Conservation (phyloP, 2,113 vertebrate genomes). For the Psilopogon haemacephalus region DNA sequence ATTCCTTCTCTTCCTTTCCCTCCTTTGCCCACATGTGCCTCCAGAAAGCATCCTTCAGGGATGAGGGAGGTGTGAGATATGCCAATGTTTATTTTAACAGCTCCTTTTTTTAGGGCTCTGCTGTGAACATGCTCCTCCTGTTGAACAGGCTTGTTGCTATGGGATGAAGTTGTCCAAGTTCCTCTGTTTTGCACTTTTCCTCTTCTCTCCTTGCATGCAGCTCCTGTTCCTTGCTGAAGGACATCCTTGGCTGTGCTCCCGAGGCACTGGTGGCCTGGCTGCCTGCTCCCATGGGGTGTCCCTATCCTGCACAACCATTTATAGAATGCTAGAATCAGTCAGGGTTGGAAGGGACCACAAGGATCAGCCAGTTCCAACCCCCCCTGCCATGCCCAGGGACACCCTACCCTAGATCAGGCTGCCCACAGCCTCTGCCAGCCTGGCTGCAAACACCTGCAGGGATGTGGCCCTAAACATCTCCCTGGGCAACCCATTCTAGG, state of each 20-base stretch:
- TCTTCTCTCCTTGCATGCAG: background rate
- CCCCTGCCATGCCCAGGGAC: too few relatives aligned
- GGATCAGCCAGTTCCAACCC: too few relatives aligned
- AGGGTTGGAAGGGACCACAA: too few relatives aligned
- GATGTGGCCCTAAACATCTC: too few relatives aligned
- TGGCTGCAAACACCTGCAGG: too few relatives aligned
- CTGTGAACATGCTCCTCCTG: slow-evolving; percentile 50
- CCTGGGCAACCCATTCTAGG: too few relatives aligned
- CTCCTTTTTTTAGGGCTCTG: slow-evolving; percentile 66
- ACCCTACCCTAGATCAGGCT: too few relatives aligned
- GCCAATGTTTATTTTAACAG: slow-evolving; percentile 68
- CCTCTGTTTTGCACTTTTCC: background rate
- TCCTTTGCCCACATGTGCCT: background rate
- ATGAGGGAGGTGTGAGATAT: slow-evolving; percentile 62
- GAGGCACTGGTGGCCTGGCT: accelerated
- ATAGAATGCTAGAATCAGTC: too few relatives aligned
- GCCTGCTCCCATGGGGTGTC: accelerated
- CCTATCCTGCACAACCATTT: background rate
- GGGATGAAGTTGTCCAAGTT: background rate
- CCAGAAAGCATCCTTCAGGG: slow-evolving; percentile 41
- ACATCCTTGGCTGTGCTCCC: background rate
- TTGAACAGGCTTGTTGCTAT: slow-evolving; percentile 60
- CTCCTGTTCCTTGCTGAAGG: background rate
- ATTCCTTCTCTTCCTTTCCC: background rate
- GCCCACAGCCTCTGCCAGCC: too few relatives aligned